Percentiles rank a stretch among this genome's conserved stretches.
phyloP scores from a whole-genome alignment of 1,140 invertebrate genomes.

The Gryllus bimaculatus region DNA sequence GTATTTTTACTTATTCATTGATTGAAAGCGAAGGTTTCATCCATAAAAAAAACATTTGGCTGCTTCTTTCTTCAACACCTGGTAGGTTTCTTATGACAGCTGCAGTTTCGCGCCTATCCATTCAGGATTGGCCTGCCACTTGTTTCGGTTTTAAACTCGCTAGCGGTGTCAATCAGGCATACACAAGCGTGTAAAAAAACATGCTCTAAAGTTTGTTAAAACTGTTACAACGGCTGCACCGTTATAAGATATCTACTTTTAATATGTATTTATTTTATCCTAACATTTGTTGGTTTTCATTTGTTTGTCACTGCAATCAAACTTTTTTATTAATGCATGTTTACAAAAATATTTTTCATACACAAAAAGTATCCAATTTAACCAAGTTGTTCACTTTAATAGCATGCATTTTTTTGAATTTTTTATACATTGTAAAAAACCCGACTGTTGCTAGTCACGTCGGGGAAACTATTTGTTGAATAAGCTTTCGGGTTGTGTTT shows the following conservation, averaged over 20 bases:
- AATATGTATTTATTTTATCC: neutral
- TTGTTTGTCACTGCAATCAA: neutral
- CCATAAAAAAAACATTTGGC: too few relatives aligned
- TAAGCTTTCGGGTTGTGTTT: neutral
- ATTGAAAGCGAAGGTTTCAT: neutral
- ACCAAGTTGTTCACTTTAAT: neutral
- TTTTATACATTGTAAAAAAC: neutral
- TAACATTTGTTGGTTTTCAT: neutral
- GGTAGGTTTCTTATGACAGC: neutral
- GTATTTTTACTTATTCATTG: conserved; percentile 1
- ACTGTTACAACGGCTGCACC: neutral
- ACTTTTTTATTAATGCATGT: neutral
- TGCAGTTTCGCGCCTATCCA: neutral
- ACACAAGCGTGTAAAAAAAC: too few relatives aligned
- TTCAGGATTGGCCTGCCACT: neutral
- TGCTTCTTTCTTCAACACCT: neutral
- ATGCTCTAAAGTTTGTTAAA: neutral
- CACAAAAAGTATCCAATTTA: neutral
- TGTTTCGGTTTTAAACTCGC: neutral
- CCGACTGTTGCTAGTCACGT: neutral
- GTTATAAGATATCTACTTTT: neutral
- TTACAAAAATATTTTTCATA: neutral
- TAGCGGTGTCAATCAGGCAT: neutral
- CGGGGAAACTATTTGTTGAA: neutral
- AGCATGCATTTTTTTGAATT: neutral